Base-by-base conservation (phyloP, 2,888 invertebrate species). In the Notodonta ziczac region DNA sequence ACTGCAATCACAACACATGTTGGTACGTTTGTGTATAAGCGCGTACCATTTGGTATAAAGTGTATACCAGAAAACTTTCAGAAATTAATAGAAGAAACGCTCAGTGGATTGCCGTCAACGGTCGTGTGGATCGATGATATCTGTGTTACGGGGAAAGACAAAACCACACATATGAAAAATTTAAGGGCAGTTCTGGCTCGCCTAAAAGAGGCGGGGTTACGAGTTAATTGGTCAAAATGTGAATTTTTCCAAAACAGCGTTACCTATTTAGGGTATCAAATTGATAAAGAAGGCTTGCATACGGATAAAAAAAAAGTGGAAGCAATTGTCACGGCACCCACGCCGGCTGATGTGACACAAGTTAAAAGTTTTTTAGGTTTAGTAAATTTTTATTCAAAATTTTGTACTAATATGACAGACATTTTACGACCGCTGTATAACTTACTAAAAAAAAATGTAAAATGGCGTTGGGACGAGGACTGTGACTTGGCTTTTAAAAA, bases 311-410 rank as follows among this genome's bases (percentile, higher is more conserved):
- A 42, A 13, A 74, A 75, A 57, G 39, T 71, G 3, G 58, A 64
- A 10, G 67, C 71, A 5, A 69, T 70, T 44, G 13, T 61, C 16
- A 12, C 44, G 12, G 44, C 44, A 10, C 44, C 44, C 4, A 9
- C 44, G 4, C 44, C 44, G 10, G 12, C 10, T 10, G 63, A 67
- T 60, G 62, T 67, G 5, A 48, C 56, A 1, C 64, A 73, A 42
- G 48, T 73, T n/a, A 63, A 63, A 40, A 61, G 65, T 12, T 74
- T 67, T 58, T 35, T 77, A 9, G 75, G 77, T 0, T 14, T 72
- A 16, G 55, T 73, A 7, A 77, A 72, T 52, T 77, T 65, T 53
- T 78, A 76, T 42, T 55, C 65, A 44, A 44, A 44, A 10, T 44
- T 44, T 12, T 44, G 44, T 44, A 12, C 12, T 9, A 44, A 44